A percentile compares a stretch with the other conserved stretches of the same genome.
phyloP scores from a whole-genome alignment of 2,888 invertebrate genomes.

The Hirtodrosophila histrioides region DNA sequence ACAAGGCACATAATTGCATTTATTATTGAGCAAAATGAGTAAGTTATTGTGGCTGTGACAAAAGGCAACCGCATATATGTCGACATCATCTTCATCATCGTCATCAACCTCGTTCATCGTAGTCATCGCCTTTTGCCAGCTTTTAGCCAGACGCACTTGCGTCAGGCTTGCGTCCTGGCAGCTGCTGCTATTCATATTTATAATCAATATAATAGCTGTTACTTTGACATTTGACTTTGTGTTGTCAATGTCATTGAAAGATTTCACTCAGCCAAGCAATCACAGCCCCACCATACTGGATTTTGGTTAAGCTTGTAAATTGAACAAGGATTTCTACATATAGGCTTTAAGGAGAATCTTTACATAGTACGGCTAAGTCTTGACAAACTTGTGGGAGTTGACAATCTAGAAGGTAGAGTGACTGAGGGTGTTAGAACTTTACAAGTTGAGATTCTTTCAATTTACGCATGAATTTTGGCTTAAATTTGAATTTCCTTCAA shows the following conservation, averaged over 20 bases:
- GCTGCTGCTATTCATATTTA: slow-evolving; percentile 68
- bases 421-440: too few species aligned
- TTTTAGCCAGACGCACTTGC: slow-evolving; percentile 59
- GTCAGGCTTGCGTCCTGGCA: slow-evolving; percentile 46
- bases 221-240: slow-evolving; percentile 73
- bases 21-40: slow-evolving; percentile 82
- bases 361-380: too few species aligned
- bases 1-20: slow-evolving; percentile 78
- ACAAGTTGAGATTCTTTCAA: too few species aligned
- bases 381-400: too few species aligned
- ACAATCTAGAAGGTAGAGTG: too few species aligned
- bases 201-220: slow-evolving; percentile 73
- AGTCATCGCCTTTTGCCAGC: slow-evolving; percentile 22
- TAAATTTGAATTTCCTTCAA: too few species aligned
- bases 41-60: slow-evolving; percentile 75
- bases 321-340: too few species aligned
- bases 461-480: too few species aligned
- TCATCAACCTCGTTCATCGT: slow-evolving; percentile 29
- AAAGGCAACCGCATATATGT: slow-evolving; percentile 70
- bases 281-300: slow-evolving; percentile 2
- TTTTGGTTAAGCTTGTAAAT: too few species aligned
- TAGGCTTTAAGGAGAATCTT: too few species aligned
- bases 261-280: slow-evolving; percentile 47
- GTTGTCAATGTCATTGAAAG: slow-evolving; percentile 64
- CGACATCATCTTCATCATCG: slow-evolving; percentile 16